Conservation (phyloP, 2,797 vertebrate species). For the Intellagama lesueurii region DNA sequence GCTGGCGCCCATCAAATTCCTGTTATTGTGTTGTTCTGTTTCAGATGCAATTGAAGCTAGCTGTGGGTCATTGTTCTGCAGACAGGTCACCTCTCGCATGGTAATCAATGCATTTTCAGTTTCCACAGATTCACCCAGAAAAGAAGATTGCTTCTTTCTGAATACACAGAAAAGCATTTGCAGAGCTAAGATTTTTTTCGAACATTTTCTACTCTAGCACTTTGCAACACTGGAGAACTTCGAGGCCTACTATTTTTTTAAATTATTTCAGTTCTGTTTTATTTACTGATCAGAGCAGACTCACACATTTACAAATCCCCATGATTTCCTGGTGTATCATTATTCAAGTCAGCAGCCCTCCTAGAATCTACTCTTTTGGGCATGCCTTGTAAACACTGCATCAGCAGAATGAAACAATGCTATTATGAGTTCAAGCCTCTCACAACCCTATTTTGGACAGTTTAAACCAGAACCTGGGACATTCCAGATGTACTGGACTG, state of each 20-base stretch:
- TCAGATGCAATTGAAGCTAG: slow-evolving; percentile 77
- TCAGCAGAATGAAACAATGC: neutral
- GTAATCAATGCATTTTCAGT: slow-evolving; percentile 65
- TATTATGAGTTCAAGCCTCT: neutral
- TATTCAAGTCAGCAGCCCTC: neutral
- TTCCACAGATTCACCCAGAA: slow-evolving; percentile 74
- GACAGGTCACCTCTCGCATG: slow-evolving; percentile 48
- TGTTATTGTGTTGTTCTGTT: slow-evolving; percentile 81
- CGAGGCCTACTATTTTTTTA: neutral
- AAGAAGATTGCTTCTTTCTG: slow-evolving; percentile 81
- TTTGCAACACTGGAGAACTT: neutral
- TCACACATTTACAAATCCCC: neutral
- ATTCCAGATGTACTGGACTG: neutral
- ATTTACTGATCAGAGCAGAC: neutral
- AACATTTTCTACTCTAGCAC: too few relatives aligned
- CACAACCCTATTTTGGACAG: neutral
- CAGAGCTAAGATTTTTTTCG: slow-evolving; percentile 29
- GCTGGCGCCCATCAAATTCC: slow-evolving; percentile 72
- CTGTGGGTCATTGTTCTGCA: slow-evolving; percentile 70
- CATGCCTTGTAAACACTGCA: neutral
- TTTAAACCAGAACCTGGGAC: neutral
- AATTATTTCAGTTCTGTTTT: neutral
- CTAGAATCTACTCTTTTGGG: neutral
- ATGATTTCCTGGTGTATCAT: neutral
- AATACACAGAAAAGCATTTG: slow-evolving; percentile 55